Evolutionary conservation across 1,140 invertebrate species (phyloP).

Genomic region (Bombus confusus): DNA sequence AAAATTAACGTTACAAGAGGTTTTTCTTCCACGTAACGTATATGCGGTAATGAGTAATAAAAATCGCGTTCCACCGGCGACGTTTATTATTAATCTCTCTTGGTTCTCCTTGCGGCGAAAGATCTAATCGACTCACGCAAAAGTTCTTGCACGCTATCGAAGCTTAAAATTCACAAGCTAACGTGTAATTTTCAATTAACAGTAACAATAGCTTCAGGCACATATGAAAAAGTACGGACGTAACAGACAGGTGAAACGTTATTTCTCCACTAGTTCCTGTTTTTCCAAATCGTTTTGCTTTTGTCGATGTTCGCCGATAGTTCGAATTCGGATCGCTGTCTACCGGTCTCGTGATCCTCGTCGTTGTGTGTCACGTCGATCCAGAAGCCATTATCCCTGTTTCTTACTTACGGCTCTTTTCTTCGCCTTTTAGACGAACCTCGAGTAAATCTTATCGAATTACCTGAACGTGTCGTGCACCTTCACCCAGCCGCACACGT

Average conservation of each 20-base stretch:
- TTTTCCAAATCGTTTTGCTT: neutral
- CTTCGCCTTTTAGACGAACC: conserved; percentile 59
- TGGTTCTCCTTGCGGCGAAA: neutral
- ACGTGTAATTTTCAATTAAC: conserved; percentile 5
- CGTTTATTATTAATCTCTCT: neutral
- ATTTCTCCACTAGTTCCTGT: neutral
- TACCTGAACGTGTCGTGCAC: conserved; percentile 59
- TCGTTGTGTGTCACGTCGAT: conserved; percentile 65
- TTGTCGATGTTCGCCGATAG: too few relatives aligned
- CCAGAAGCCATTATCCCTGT: conserved; percentile 62
- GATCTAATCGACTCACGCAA: neutral
- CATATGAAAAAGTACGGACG: neutral
- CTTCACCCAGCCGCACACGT: conserved; percentile 12
- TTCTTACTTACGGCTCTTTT: conserved; percentile 59
- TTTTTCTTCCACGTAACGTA: neutral
- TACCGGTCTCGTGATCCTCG: conserved; percentile 48
- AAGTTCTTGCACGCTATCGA: neutral
- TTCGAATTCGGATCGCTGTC: neutral
- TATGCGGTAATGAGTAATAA: neutral
- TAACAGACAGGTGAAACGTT: neutral
- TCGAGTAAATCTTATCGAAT: conserved; percentile 79
- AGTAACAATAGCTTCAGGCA: neutral
- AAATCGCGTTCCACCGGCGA: neutral
- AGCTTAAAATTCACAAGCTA: neutral
- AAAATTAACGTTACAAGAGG: neutral